These are phyloP conservation scores for Pseudoips prasinana DNA, from an alignment of 2,888 invertebrate species.

Conservation along the genomic window DNA sequence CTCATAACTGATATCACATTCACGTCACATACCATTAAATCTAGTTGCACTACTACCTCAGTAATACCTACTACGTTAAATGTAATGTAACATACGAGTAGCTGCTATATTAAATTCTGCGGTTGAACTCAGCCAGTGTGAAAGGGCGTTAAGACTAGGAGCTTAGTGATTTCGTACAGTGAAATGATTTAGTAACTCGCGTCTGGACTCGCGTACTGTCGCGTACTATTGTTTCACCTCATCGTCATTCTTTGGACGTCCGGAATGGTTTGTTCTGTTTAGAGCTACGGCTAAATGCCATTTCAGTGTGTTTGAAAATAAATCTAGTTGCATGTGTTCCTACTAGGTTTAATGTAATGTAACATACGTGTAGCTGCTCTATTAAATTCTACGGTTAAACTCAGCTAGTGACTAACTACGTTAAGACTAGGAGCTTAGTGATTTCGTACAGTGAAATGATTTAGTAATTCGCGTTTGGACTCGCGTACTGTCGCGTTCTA, in stretches of 20 bases:
- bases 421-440: slow-evolving; percentile 44
- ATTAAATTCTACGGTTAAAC: slow-evolving; percentile 34
- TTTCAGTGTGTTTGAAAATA: too few species aligned
- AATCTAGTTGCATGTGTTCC: too few species aligned
- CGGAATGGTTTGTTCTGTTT: slow-evolving; percentile 23
- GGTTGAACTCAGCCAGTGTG: slow-evolving; percentile 28
- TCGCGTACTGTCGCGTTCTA: slow-evolving; percentile 36
- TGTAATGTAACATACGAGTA: too few species aligned
- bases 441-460: slow-evolving; percentile 53
- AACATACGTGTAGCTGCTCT: slow-evolving; percentile 6
- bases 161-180: slow-evolving; percentile 53
- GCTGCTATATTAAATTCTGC: slow-evolving; percentile 32
- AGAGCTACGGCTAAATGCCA: too few species aligned
- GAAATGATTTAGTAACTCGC: slow-evolving; percentile 56
- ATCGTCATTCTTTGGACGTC: slow-evolving; percentile 54
- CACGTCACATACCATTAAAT: neutral
- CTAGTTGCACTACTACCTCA: too few species aligned
- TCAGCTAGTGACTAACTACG: slow-evolving; percentile 30
- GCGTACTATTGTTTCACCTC: slow-evolving; percentile 54
- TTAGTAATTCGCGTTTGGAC: slow-evolving; percentile 47
- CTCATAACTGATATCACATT: neutral
- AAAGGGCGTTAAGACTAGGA: slow-evolving; percentile 33
- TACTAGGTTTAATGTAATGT: too few species aligned
- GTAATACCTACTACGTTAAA: too few species aligned
- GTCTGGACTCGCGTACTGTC: slow-evolving; percentile 32